Conservation (phyloP, 2,888 invertebrate species). For the Agrochola macilenta region DNA sequence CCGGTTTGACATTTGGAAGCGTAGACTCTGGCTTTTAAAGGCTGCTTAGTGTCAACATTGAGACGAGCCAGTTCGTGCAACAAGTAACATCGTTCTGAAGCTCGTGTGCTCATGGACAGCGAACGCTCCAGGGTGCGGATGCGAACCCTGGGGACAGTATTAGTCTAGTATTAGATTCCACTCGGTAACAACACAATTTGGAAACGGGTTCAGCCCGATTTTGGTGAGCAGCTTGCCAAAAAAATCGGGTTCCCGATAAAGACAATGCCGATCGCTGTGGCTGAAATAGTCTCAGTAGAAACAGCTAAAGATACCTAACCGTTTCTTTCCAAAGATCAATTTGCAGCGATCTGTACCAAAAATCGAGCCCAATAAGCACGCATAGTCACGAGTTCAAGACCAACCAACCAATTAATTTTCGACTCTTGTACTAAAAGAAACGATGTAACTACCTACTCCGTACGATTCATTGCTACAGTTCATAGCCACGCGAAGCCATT, state of each 20-base stretch:
- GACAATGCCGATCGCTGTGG: neutral
- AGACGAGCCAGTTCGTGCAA: conserved; percentile 84
- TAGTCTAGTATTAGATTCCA: neutral
- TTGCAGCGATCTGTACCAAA: neutral
- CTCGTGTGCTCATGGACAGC: conserved; percentile 76
- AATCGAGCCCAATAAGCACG: neutral
- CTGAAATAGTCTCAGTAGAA: neutral
- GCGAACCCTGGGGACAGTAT: conserved; percentile 74
- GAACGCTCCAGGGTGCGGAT: conserved; percentile 79
- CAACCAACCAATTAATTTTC: neutral
- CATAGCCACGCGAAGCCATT: neutral
- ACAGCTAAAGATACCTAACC: neutral
- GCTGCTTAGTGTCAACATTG: conserved; percentile 81
- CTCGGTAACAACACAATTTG: neutral
- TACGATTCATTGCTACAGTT: conserved; percentile 7
- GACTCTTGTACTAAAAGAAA: neutral
- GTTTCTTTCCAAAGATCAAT: too few species aligned
- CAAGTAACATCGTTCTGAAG: conserved; percentile 83
- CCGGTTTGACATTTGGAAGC: conserved; percentile 85
- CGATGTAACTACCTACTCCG: neutral
- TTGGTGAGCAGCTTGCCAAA: neutral
- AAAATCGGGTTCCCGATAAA: neutral
- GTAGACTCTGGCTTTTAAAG: conserved; percentile 80
- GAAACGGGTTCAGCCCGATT: neutral
- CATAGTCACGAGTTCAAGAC: neutral